A percentile compares a stretch with the other conserved stretches of the same genome.
Evolutionary conservation across 1,140 invertebrate species (phyloP).

Genomic region (Habropoda laboriosa): DNA sequence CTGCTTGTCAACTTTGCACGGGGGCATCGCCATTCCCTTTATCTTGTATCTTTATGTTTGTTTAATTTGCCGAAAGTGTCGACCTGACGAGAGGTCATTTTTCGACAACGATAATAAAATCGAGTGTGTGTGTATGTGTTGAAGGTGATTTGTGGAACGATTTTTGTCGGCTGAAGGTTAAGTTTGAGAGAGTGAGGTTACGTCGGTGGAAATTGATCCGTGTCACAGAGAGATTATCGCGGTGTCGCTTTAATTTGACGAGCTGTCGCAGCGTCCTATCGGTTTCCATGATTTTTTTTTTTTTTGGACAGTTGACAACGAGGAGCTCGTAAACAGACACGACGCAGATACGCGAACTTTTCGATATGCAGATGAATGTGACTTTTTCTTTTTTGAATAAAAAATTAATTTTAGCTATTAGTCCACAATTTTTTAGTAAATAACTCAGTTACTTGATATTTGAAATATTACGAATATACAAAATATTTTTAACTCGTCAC

Average conservation of each 20-base stretch:
- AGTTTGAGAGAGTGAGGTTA: no score
- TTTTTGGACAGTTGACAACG: not conserved
- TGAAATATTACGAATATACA: no score
- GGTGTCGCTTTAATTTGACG: not conserved
- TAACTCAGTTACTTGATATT: no score
- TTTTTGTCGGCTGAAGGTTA: not conserved
- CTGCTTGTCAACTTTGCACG: not conserved
- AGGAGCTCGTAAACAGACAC: conserved; percentile 26
- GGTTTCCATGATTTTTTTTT: not conserved
- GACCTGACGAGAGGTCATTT: not conserved
- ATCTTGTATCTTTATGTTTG: conserved; percentile 64
- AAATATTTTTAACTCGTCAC: no score
- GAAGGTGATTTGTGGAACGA: no score
- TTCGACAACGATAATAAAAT: no score
- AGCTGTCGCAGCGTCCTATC: conserved; percentile 21
- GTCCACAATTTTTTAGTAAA: no score
- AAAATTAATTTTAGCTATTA: no score
- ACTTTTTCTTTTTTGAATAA: no score
- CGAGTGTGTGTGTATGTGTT: no score
- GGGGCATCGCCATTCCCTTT: not conserved
- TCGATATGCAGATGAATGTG: no score
- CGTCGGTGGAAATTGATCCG: conserved; percentile 30
- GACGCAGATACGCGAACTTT: no score
- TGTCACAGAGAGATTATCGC: conserved; percentile 8
- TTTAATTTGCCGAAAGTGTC: conserved; percentile 51